Conservation (phyloP, 2,797 vertebrate species). For the Florisuga fusca region DNA sequence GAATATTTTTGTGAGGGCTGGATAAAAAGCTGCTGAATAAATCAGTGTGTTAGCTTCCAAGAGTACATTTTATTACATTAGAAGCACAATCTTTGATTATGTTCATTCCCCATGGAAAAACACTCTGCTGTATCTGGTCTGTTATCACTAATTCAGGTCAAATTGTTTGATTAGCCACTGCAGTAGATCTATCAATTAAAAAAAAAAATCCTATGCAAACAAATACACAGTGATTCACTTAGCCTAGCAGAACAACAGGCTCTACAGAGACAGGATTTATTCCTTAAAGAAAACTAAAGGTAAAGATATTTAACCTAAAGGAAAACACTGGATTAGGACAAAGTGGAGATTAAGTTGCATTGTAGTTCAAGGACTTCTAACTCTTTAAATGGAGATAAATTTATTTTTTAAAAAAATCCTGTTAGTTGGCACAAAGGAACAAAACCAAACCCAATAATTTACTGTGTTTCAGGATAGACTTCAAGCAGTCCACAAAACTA, state of each 20-base stretch:
- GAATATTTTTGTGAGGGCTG: background rate
- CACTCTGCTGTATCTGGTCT: background rate
- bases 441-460: background rate
- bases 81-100: background rate
- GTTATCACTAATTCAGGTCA: background rate
- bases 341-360: background rate
- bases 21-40: background rate
- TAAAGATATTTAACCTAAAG: background rate
- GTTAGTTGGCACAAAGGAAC: background rate
- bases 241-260: background rate
- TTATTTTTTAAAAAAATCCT: background rate
- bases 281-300: background rate
- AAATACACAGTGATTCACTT: background rate
- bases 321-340: background rate
- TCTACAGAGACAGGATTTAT: background rate
- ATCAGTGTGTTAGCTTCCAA: accelerated
- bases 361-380: background rate
- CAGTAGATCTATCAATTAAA: background rate
- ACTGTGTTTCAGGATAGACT: background rate
- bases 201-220: background rate
- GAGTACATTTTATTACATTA: background rate
- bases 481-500: background rate
- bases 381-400: background rate
- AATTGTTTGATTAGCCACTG: background rate
- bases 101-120: background rate